Conservation (phyloP, 1,140 invertebrate genomes). For the Eumeta japonica region DNA sequence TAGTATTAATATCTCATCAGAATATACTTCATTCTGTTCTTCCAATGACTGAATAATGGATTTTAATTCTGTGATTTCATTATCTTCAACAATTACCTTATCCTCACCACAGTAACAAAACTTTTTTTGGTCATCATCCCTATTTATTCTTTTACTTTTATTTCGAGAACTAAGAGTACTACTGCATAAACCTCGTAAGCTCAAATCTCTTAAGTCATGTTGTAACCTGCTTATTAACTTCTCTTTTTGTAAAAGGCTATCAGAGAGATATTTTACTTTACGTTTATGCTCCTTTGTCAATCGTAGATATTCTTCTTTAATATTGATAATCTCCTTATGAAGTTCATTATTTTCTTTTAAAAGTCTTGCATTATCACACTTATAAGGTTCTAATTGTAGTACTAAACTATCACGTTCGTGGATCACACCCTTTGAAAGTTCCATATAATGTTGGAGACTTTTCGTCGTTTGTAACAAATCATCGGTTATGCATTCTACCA, state of each 20-base stretch:
- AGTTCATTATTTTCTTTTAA: slow-evolving; percentile 72
- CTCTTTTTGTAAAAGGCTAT: slow-evolving; percentile 42
- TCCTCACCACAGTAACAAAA: neutral
- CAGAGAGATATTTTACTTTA: slow-evolving; percentile 37
- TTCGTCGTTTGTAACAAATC: slow-evolving; percentile 78
- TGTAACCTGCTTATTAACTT: slow-evolving; percentile 39
- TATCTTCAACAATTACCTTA: slow-evolving; percentile 10
- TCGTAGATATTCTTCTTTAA: slow-evolving; percentile 60
- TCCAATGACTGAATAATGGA: slow-evolving; percentile 28
- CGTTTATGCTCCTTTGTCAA: slow-evolving; percentile 31
- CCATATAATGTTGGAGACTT: slow-evolving; percentile 76
- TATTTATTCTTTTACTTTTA: slow-evolving; percentile 39
- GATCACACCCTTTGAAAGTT: slow-evolving; percentile 64
- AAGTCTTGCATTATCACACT: slow-evolving; percentile 69
- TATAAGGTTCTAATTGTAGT: slow-evolving; percentile 65
- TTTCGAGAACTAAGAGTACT: slow-evolving; percentile 47
- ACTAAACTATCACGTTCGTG: slow-evolving; percentile 62
- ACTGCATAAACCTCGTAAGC: slow-evolving; percentile 45
- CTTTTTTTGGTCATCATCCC: slow-evolving; percentile 24
- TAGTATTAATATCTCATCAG: slow-evolving; percentile 42
- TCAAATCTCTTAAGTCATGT: slow-evolving; percentile 42
- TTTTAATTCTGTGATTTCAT: slow-evolving; percentile 25
- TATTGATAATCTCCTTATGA: slow-evolving; percentile 65
- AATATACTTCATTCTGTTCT: slow-evolving; percentile 35
- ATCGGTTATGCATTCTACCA: slow-evolving; percentile 72